Base-by-base conservation (phyloP, 2,113 vertebrate species). In the Ceyx melanurus region DNA sequence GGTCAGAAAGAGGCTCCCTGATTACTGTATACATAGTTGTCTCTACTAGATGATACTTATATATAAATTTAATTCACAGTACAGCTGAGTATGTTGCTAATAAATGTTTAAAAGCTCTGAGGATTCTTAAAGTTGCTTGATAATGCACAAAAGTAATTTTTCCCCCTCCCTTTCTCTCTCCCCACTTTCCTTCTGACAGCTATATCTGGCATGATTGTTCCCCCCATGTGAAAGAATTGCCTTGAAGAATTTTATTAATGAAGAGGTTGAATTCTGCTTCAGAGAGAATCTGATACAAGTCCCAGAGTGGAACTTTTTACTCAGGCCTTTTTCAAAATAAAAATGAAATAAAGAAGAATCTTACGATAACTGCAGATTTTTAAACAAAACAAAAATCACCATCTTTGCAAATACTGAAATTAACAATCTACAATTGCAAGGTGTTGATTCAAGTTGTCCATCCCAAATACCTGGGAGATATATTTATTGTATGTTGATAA, bases 171-270 rank as follows among this genome's bases (percentile, higher is more conserved):
- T 89, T 82, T 94, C 74, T 95, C 93, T 89, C 95, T 20, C 18
- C n/a, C 46, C 33, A 58, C 92, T 94, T 96, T 96, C 96, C 95
- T 98, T 97, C 96, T 94, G 88, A 89, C 98, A 99, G 99, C 98
- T 96, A 99, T 99, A 98, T 98, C 98, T 95, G 99, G 98, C 98
- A 99, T 99, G 98, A 99, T 99, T 95, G 98, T 99, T 97, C 99
- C 99, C 96, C 99, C 99, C 97, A 99, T 99, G 99, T 99, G 99
- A 99, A 99, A 98, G 97, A 98, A 98, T 98, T 98, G 98, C 98
- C 98, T 98, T 98, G 98, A 98, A 98, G 98, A 98, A 97, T 98
- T 98, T 97, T 98, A 98, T 97, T 97, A 98, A 98, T 96, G 95
- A 97, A 97, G 97, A 96, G 94, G 97, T 97, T 98, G 97, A 97